phyloP scores from a whole-genome alignment of 2,113 vertebrate species.

The Tragelaphus buxtoni region DNA sequence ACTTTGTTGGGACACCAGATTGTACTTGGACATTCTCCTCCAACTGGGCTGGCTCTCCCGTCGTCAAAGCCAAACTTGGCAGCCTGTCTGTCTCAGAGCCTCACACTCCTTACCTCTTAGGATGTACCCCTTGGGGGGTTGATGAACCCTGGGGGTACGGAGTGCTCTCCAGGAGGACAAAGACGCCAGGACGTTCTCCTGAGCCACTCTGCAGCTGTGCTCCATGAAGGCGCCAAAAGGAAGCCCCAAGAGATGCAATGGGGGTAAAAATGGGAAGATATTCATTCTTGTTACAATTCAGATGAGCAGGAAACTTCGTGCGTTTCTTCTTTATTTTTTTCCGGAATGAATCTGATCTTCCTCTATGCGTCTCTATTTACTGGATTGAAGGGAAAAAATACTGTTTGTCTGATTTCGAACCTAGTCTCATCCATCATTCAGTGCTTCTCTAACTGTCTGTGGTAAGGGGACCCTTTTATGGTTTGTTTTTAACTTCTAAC shows the following conservation, averaged over 20 bases:
- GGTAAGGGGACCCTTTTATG: too few species aligned
- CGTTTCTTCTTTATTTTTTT: background rate
- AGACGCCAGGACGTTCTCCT: background rate
- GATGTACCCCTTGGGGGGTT: background rate
- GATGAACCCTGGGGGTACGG: background rate
- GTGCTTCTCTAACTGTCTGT: background rate
- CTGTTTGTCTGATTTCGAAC: background rate
- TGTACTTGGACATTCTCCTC: fast-evolving
- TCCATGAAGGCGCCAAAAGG: background rate
- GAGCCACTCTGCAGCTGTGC: background rate
- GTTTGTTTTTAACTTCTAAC: background rate
- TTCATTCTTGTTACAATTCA: background rate
- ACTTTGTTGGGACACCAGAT: background rate
- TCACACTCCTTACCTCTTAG: background rate
- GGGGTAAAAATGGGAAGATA: background rate
- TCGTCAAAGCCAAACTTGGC: background rate
- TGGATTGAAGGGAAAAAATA: background rate
- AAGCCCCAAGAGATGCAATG: background rate
- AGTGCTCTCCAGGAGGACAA: background rate
- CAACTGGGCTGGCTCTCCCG: too few species aligned
- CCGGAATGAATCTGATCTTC: background rate
- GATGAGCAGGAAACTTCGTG: fast-evolving
- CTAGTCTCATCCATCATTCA: background rate
- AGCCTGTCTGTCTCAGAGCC: background rate
- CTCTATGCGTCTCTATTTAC: background rate